These are phyloP conservation scores for Rhaphigaster nebulosa DNA, from an alignment of 2,888 invertebrate genomes.

Conservation along the genomic window DNA sequence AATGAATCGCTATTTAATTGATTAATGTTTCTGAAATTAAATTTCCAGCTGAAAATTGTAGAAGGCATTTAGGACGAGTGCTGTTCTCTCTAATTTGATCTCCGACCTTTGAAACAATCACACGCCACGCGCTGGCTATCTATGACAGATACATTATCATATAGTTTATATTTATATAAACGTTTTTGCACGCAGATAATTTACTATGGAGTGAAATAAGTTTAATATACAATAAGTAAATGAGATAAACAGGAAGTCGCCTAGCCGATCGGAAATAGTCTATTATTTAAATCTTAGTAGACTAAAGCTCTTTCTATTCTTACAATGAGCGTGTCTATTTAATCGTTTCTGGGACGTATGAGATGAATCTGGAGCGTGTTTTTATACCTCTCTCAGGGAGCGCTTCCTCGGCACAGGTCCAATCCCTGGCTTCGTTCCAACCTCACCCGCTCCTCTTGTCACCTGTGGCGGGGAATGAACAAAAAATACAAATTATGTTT, in stretches of 20 bases:
- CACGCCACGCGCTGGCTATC: not conserved
- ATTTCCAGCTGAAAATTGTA: not conserved
- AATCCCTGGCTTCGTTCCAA: constrained; percentile 7
- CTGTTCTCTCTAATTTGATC: not conserved
- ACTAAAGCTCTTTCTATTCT: constrained; percentile 21
- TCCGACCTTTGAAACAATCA: not conserved
- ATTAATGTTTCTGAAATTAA: not conserved
- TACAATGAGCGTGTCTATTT: constrained; percentile 28
- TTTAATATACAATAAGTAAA: not conserved
- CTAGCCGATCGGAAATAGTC: not conserved
- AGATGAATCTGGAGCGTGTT: constrained; percentile 31
- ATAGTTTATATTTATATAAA: not conserved
- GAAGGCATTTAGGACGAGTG: not conserved
- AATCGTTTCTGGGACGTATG: constrained; percentile 41
- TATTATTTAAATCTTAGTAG: not conserved
- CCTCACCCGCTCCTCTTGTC: not conserved
- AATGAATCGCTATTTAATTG: not conserved
- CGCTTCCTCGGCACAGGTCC: constrained; percentile 47
- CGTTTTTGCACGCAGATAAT: not conserved
- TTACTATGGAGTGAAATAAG: not conserved
- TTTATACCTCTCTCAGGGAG: not conserved
- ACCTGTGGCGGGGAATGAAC: not conserved
- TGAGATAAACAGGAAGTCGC: not conserved
- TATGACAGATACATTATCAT: not conserved
- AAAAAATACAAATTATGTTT: constrained; percentile 8